These are phyloP conservation scores for Neocloeon triangulifer DNA, from an alignment of 1,140 invertebrate genomes.

Conservation along the genomic window DNA sequence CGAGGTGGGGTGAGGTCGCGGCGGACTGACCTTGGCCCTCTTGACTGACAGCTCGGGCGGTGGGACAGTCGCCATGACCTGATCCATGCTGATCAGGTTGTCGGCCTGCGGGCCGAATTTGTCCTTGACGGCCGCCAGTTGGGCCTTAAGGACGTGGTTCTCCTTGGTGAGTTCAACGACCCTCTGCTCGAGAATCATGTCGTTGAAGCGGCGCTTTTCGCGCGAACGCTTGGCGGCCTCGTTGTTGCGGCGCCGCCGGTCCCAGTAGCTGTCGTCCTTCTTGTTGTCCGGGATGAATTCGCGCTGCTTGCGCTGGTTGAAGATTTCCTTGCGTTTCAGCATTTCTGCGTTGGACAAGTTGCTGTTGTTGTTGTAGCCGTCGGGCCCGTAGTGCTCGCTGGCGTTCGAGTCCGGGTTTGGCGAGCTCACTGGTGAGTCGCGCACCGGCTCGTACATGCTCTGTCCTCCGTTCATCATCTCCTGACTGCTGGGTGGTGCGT, in stretches of 20 bases:
- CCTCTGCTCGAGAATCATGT: constrained; percentile 85
- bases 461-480: constrained; percentile 2
- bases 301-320: constrained; percentile 69
- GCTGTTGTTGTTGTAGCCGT: too few relatives aligned
- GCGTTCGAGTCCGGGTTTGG: constrained; percentile 7
- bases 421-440: constrained; percentile 6
- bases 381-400: constrained; percentile 9
- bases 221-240: constrained; percentile 85
- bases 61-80: constrained; percentile 61
- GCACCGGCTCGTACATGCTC: too few relatives aligned
- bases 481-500: constrained; percentile 10
- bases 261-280: constrained; percentile 96
- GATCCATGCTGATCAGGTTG: constrained; percentile 60
- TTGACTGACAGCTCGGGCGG: constrained; percentile 60
- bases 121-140: constrained; percentile 77
- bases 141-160: constrained; percentile 79
- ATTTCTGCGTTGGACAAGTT: constrained; percentile 14
- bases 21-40: constrained; percentile 35
- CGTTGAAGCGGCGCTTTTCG: constrained; percentile 87
- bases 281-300: constrained; percentile 94
- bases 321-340: constrained; percentile 39
- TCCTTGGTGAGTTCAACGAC: constrained; percentile 88
- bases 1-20: constrained; percentile 35
- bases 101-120: constrained; percentile 81
- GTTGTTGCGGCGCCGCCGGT: constrained; percentile 80